Evolutionary conservation across 2,888 invertebrate genomes (phyloP).

Genomic region (Synergus gifuensis): DNA sequence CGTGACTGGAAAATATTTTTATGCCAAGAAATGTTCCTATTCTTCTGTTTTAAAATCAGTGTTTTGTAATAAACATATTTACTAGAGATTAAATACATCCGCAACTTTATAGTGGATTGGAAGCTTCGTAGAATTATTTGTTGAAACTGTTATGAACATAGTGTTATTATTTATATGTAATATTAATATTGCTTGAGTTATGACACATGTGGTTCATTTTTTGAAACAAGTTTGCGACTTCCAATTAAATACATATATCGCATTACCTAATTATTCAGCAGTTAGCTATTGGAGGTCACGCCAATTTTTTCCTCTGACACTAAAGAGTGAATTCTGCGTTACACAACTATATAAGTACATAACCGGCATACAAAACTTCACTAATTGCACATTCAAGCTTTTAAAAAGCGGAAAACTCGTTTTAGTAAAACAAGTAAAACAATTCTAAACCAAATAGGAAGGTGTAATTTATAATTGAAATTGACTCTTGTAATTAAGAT

Average conservation of each 20-base stretch:
- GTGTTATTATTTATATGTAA: background rate
- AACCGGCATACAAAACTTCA: background rate
- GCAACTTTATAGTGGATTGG: background rate
- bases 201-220: background rate
- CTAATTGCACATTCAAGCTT: background rate
- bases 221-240: constrained; percentile 18
- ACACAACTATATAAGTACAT: background rate
- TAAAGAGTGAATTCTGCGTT: background rate
- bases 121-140: background rate
- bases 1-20: background rate
- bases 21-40: constrained; percentile 10
- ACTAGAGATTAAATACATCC: background rate
- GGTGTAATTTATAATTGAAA: constrained; percentile 3
- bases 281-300: background rate
- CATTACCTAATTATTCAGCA: background rate
- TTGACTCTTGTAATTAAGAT: constrained; percentile 1
- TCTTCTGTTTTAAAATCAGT: background rate
- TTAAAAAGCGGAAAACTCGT: no score
- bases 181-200: background rate
- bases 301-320: background rate
- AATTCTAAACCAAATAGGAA: background rate
- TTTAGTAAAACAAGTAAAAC: no score
- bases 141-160: background rate
- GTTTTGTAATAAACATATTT: background rate
- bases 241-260: constrained; percentile 16